Evolutionary conservation across 2,113 vertebrate species (phyloP), one percentile per base, ranked within the genome.

Genomic region (Thamnophis sirtalis): DNA sequence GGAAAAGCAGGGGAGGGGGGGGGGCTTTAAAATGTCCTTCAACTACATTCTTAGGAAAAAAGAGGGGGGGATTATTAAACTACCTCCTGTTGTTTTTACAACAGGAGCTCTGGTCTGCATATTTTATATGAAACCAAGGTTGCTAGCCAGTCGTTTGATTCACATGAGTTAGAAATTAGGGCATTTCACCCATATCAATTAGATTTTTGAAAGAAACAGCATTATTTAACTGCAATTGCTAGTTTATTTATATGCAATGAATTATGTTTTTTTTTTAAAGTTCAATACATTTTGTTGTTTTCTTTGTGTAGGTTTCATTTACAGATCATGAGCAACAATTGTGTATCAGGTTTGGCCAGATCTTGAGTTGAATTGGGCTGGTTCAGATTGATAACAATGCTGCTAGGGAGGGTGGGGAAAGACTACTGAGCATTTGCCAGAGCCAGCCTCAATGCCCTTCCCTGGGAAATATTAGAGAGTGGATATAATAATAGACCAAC

Each of bases 121-220:
- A 53, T 88, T 90, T 56, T 5, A 87, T 43, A 91, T 53, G 26
- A 63, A 24, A 92, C 49, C 17, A 17, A 3, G 1, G 0, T 48
- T 93, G 55, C 84, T 87, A 89, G 84, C 53, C 54, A 91, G 68
- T 86, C 1, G 91, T 92, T 90, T 11, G 6, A 15, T 89, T 89
- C 54, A 84, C 63, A 92, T 91, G 87, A 19, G 13, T 92, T 53
- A 93, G 63, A 92, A 86, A 11, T 56, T 85, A 53, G 4, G 89
- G 17, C 28, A 86, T 38, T 88, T 87, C 51, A 90, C 89, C 1
- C 54, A 87, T 33, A 93, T 91, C 63, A 92, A 86, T 91, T 93
- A 94, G 33, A 88, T 6, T 94, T 68, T 90, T 49, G 2, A 84
- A 3, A 85, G 63, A 88, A 84, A 91, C 26, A 90, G 55, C 24